Evolutionary conservation across 2,797 vertebrate species (phyloP).

Genomic region (Hemibagrus guttatus): DNA sequence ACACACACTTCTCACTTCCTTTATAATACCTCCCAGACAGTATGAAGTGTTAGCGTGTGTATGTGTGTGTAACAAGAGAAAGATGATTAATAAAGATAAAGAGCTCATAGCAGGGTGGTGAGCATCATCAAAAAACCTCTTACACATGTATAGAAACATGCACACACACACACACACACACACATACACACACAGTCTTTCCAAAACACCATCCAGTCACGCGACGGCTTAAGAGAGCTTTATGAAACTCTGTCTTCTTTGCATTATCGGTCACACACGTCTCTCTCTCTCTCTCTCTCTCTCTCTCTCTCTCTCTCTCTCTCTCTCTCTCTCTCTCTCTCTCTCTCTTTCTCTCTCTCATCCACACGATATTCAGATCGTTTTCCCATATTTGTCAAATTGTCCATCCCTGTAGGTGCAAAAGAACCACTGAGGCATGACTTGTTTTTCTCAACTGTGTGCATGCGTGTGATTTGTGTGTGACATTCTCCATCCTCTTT

Average conservation of each 20-base stretch:
- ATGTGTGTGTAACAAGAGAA: not conserved
- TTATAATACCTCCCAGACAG: not conserved
- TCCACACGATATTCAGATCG: conserved; percentile 9
- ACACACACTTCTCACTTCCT: not conserved
- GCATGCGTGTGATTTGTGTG: not conserved
- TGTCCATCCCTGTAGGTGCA: not conserved
- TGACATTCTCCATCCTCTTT: not conserved
- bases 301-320: not conserved
- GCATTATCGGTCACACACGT: conserved; percentile 16
- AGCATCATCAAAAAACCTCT: not conserved
- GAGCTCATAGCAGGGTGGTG: not conserved
- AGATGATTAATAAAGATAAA: conserved; percentile 5
- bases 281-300: not conserved
- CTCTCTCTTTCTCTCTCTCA: not conserved
- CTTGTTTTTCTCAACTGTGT: not conserved
- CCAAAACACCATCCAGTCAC: conserved; percentile 18
- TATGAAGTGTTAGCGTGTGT: not conserved
- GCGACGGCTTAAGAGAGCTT: conserved; percentile 31
- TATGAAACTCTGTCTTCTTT: conserved; percentile 1
- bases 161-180: not conserved
- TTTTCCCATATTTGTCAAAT: not conserved
- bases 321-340: not conserved
- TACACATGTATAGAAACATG: not conserved
- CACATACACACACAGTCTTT: conserved; percentile 8
- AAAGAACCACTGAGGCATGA: not conserved